Conservation (phyloP, 2,888 invertebrate genomes). For the Schizotus pectinicornis region DNA sequence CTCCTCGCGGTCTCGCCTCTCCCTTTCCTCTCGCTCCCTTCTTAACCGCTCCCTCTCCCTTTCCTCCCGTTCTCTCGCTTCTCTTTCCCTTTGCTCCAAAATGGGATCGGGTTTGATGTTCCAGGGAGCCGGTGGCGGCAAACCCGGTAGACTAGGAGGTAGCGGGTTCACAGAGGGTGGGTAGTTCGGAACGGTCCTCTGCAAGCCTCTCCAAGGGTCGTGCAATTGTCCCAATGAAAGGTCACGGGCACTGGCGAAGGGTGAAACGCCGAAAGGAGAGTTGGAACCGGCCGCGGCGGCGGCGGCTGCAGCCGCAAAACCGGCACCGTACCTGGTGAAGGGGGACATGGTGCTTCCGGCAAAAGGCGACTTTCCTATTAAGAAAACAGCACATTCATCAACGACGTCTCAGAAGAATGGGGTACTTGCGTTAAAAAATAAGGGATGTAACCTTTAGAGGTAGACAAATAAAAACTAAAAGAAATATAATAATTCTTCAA, state of each 20-base stretch:
- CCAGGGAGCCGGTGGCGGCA: conserved; percentile 63
- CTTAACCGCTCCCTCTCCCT: conserved; percentile 64
- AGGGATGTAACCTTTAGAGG: too few species aligned
- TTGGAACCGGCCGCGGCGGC: conserved; percentile 60
- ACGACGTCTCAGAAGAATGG: too few species aligned
- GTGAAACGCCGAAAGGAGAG: conserved; percentile 72
- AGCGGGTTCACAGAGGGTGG: conserved; percentile 59
- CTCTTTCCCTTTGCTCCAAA: conserved; percentile 62
- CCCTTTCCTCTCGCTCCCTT: conserved; percentile 66
- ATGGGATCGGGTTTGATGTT: conserved; percentile 71
- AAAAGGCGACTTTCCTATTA: conserved; percentile 48
- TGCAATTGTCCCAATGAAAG: conserved; percentile 59
- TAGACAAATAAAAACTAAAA: too few species aligned
- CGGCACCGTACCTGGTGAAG: conserved; percentile 67
- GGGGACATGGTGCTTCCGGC: conserved; percentile 75
- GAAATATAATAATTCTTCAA: too few species aligned
- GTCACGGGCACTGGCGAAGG: conserved; percentile 64
- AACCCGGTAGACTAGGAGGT: conserved; percentile 58
- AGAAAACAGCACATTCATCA: conserved; percentile 14
- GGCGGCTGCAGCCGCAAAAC: conserved; percentile 56
- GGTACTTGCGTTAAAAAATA: too few species aligned
- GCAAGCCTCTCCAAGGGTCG: conserved; percentile 75
- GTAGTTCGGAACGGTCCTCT: conserved; percentile 66
- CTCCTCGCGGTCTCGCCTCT: conserved; percentile 64
- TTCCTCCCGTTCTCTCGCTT: conserved; percentile 66